phyloP scores from a whole-genome alignment of 1,140 invertebrate genomes.

The Nephotettix cincticeps region DNA sequence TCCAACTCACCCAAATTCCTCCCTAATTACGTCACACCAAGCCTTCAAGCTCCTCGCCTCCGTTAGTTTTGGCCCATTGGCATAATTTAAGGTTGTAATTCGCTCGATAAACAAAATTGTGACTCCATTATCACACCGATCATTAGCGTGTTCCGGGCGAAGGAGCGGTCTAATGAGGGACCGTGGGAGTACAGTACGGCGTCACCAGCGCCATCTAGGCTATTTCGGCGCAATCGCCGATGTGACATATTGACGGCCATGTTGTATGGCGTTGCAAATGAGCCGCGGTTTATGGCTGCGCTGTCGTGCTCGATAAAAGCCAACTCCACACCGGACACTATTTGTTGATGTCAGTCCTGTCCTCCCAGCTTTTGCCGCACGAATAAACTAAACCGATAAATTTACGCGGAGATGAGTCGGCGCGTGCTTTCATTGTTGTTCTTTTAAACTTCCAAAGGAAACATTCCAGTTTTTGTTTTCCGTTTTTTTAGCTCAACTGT shows the following conservation, averaged over 20 bases:
- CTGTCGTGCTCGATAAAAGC: not conserved
- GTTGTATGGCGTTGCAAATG: not conserved
- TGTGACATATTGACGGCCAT: not conserved
- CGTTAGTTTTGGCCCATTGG: not conserved
- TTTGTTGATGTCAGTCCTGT: not conserved
- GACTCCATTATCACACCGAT: not conserved
- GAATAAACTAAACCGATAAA: constrained; percentile 3
- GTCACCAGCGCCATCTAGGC: not conserved
- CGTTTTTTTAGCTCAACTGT: too few relatives aligned
- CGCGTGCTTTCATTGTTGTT: too few relatives aligned
- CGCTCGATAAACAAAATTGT: not conserved
- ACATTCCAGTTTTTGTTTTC: too few relatives aligned
- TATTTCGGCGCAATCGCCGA: not conserved
- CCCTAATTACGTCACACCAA: too few relatives aligned
- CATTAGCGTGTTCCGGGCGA: constrained; percentile 15
- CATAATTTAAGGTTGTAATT: not conserved
- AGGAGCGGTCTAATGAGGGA: not conserved
- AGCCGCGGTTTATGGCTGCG: not conserved
- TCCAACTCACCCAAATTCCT: too few relatives aligned
- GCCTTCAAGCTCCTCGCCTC: too few relatives aligned
- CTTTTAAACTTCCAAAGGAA: too few relatives aligned
- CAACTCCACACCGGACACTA: not conserved
- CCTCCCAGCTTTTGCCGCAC: not conserved
- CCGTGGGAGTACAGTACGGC: not conserved
- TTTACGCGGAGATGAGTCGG: not conserved